Base-by-base conservation (phyloP, 2,797 vertebrate genomes). In the Varecia variegata region DNA sequence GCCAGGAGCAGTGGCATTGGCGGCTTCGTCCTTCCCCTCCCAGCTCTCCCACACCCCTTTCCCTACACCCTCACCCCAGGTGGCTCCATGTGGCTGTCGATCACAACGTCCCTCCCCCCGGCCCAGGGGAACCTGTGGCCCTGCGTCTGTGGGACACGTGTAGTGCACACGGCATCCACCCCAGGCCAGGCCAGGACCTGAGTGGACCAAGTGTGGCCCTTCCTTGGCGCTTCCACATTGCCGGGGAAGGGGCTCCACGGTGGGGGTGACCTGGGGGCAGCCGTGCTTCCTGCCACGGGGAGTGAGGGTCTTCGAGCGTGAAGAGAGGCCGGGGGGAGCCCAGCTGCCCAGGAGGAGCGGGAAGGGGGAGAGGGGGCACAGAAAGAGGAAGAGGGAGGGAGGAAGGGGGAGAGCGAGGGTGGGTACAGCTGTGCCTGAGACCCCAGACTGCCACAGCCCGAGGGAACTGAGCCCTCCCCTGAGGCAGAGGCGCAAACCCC, bases 1-100 rank as follows among this genome's bases (percentile, higher is more conserved):
- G 1, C 23, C 45, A 1, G 32, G 20, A 14, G 47, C 10, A 14
- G 25, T 0, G 18, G 38, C 0, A 2, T n/a, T 30, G 25, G 38
- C 0, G 3, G 38, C 38, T 7, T 12, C 13, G 27, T 43, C 56
- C 79, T 60, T 27, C 5, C 38, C 40, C 70, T 15, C 40, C 15
- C 43, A 47, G 71, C 54, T 80, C 23, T 30, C 40, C 43, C 60
- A 20, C 8, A 1, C 35, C n/a, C 23, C 12, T 35, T 79, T 52
- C 17, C 35, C 52, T 15, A 18, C 25, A 0, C 17, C 73, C 45
- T 8, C 32, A 30, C 32, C 10, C 6, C 32, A 0, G 5, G 35
- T 7, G 27, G 35, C 45, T 67, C 7, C 12, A 0, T 15, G 73
- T 32, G 35, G 38, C 74, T 18, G 35, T 32, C 7, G 0, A 3